Evolutionary conservation across 2,113 vertebrate genomes (phyloP).

Genomic region (Nettapus auritus): DNA sequence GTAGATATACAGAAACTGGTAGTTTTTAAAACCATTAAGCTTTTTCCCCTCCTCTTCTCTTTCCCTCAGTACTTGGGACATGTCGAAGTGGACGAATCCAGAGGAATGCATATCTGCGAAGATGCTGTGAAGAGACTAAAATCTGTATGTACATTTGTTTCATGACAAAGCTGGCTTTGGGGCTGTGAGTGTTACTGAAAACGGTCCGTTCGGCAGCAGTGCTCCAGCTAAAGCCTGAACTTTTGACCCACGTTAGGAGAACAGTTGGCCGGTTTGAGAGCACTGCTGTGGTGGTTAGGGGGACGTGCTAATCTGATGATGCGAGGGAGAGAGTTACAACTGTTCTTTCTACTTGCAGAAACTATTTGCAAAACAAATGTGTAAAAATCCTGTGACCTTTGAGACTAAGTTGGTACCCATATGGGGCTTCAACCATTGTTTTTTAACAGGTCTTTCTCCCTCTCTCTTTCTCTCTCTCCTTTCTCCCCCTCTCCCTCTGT

Average conservation of each 20-base stretch:
- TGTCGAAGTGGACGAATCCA: conserved; percentile 97
- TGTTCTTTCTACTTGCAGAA: conserved; percentile 35
- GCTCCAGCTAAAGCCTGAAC: conserved; percentile 26
- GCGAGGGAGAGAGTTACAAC: conserved; percentile 52
- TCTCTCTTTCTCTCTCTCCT: conserved; percentile 23
- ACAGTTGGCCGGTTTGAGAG: conserved; percentile 9
- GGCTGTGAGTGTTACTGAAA: not conserved
- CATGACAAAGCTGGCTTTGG: conserved; percentile 1
- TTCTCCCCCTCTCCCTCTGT: conserved; percentile 41
- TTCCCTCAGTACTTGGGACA: conserved; percentile 92
- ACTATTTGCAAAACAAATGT: conserved; percentile 54
- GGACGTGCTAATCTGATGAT: conserved; percentile 9
- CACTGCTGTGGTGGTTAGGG: conserved; percentile 11
- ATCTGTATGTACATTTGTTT: conserved; percentile 88
- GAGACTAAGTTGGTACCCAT: conserved; percentile 55
- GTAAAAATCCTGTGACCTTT: conserved; percentile 58
- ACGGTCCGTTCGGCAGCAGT: not conserved
- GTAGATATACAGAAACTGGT: not conserved
- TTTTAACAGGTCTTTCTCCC: conserved; percentile 63
- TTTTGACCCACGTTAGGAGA: conserved; percentile 49
- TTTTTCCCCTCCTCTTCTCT: not conserved
- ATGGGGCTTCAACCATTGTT: conserved; percentile 31
- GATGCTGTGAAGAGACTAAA: conserved; percentile 98
- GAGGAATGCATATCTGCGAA: conserved; percentile 99
- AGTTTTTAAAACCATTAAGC: not conserved